Evolutionary conservation across 2,797 vertebrate species (phyloP).

Genomic region (Parotocinclus haroldoi): DNA sequence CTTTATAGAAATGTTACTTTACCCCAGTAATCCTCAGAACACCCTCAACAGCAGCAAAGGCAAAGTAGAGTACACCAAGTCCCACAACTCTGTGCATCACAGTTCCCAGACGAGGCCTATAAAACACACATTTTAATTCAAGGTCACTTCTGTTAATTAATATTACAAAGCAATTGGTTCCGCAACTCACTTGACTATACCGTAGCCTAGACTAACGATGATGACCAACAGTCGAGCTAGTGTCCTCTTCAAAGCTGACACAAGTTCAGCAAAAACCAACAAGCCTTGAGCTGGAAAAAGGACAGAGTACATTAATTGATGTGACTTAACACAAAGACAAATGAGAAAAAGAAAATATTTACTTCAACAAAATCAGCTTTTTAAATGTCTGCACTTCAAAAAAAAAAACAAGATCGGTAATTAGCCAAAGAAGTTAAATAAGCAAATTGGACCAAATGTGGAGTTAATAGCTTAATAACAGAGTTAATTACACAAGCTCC

Average conservation of each 20-base stretch:
- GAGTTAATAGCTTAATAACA: no score
- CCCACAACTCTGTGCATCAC: slow-evolving; percentile 86
- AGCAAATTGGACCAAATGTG: no score
- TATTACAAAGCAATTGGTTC: not conserved
- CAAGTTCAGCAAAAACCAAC: slow-evolving; percentile 80
- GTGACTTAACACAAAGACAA: no score
- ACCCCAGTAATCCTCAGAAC: slow-evolving; percentile 83
- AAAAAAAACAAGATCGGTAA: no score
- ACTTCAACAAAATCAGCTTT: no score
- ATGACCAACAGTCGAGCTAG: slow-evolving; percentile 84
- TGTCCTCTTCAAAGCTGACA: slow-evolving; percentile 83
- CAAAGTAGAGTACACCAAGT: slow-evolving; percentile 80
- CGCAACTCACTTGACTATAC: slow-evolving; percentile 84
- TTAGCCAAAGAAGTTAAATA: no score
- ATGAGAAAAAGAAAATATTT: no score
- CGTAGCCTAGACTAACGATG: slow-evolving; percentile 86
- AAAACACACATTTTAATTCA: slow-evolving; percentile 2
- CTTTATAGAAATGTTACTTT: slow-evolving; percentile 47
- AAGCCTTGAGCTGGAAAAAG: slow-evolving; percentile 68
- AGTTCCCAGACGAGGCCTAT: slow-evolving; percentile 81
- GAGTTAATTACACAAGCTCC: no score
- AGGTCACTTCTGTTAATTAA: not conserved
- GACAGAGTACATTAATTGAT: not conserved
- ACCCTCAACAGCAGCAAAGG: slow-evolving; percentile 79
- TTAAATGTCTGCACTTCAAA: no score